These are phyloP conservation scores for Plecotus auritus DNA, from an alignment of 2,113 vertebrate species.

Conservation along the genomic window DNA sequence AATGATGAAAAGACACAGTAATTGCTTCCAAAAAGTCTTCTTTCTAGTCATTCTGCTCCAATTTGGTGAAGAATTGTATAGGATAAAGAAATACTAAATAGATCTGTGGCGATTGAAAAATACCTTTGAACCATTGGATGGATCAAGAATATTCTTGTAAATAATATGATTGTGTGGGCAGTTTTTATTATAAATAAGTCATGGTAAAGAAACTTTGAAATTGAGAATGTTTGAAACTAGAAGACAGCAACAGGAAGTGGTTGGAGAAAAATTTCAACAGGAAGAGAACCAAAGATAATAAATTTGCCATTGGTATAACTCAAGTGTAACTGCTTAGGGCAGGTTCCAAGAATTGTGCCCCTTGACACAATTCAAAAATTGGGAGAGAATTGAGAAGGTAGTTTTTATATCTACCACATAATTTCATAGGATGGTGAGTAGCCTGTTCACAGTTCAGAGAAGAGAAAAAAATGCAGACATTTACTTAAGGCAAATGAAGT, in stretches of 20 bases:
- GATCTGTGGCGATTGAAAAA: not conserved
- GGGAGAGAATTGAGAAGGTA: not conserved
- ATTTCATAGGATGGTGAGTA: not conserved
- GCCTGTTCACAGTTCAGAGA: not conserved
- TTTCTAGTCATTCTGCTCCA: not conserved
- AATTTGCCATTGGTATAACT: conserved; percentile 21
- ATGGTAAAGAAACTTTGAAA: not conserved
- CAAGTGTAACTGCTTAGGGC: not conserved
- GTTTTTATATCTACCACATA: not conserved
- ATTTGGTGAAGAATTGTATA: not conserved
- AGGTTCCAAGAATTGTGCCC: not conserved
- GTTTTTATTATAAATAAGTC: not conserved
- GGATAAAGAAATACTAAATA: not conserved
- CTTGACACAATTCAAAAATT: not conserved
- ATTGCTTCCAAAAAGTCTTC: not conserved
- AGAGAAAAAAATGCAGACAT: not conserved
- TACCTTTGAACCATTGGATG: not conserved
- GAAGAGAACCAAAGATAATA: conserved; percentile 42
- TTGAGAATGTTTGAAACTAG: not conserved
- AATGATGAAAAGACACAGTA: not conserved
- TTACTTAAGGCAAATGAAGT: not conserved
- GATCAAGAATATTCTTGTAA: not conserved
- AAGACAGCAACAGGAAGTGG: conserved; percentile 51
- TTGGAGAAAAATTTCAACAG: conserved; percentile 48
- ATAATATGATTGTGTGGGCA: not conserved